Evolutionary conservation across 2,113 vertebrate genomes (phyloP).

Genomic region (Lichenostomus cassidix): DNA sequence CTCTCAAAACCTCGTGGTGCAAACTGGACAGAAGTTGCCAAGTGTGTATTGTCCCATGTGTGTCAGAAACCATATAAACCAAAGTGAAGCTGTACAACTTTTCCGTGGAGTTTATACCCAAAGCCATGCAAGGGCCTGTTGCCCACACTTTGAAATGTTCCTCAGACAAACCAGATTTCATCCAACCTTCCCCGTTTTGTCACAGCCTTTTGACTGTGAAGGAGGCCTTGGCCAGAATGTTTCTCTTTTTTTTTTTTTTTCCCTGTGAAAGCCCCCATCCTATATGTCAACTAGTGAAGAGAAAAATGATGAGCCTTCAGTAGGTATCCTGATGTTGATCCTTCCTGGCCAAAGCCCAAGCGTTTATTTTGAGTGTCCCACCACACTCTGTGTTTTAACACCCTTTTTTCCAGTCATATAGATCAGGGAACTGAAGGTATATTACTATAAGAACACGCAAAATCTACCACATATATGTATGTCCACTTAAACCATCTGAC

Average conservation of each 20-base stretch:
- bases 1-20: neutral
- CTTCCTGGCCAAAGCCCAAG: neutral
- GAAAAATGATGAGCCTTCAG: neutral
- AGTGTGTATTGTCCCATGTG: neutral
- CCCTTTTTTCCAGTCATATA: neutral
- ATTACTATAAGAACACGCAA: neutral
- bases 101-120: constrained; percentile 30
- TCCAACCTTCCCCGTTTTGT: neutral
- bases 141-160: neutral
- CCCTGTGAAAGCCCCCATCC: neutral
- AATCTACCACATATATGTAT: accelerated
- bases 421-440: neutral
- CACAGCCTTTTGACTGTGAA: neutral
- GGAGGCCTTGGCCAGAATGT: neutral
- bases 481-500: neutral
- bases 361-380: neutral
- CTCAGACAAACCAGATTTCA: neutral
- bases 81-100: constrained; percentile 18
- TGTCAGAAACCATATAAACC: constrained; percentile 39
- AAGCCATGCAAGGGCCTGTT: neutral
- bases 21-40: constrained; percentile 3
- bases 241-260: neutral
- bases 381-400: neutral
- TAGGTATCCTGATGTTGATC: neutral
- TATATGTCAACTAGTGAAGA: neutral